phyloP scores from a whole-genome alignment of 2,888 invertebrate species.

The Monochamus alternatus region DNA sequence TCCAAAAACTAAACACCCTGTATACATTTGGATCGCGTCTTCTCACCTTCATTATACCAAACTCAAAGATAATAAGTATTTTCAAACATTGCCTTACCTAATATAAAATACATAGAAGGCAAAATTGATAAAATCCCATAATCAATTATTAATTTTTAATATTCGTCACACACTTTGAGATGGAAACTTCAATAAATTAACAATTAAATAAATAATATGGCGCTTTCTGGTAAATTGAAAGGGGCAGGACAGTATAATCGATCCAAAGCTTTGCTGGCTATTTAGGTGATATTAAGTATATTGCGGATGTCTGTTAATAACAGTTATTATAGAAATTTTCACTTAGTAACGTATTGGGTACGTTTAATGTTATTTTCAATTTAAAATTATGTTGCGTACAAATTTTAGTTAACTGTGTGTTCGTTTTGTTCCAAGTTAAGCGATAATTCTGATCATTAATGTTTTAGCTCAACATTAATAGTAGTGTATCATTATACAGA shows the following conservation, averaged over 20 bases:
- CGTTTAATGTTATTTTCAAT: too few species aligned
- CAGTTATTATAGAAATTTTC: conserved; percentile 1
- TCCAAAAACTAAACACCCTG: too few species aligned
- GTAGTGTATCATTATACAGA: too few species aligned
- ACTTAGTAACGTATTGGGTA: not conserved
- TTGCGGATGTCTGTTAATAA: not conserved
- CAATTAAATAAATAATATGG: conserved; percentile 13
- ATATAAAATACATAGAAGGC: too few species aligned
- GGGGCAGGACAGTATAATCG: conserved; percentile 7
- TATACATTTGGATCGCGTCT: too few species aligned
- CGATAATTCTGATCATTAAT: too few species aligned
- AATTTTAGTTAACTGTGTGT: not conserved
- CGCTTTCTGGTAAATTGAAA: conserved; percentile 2
- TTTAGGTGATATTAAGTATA: not conserved
- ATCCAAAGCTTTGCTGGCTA: conserved; percentile 5
- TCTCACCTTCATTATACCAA: too few species aligned
- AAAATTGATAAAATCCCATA: not conserved
- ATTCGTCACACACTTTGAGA: not conserved
- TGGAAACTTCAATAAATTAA: not conserved
- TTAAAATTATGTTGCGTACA: not conserved
- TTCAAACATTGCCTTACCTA: too few species aligned
- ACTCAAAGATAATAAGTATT: too few species aligned
- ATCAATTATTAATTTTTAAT: not conserved
- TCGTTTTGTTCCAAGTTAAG: not conserved
- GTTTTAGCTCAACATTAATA: too few species aligned